Base-by-base conservation (phyloP, 2,113 vertebrate genomes). In the Tragelaphus imberbis region DNA sequence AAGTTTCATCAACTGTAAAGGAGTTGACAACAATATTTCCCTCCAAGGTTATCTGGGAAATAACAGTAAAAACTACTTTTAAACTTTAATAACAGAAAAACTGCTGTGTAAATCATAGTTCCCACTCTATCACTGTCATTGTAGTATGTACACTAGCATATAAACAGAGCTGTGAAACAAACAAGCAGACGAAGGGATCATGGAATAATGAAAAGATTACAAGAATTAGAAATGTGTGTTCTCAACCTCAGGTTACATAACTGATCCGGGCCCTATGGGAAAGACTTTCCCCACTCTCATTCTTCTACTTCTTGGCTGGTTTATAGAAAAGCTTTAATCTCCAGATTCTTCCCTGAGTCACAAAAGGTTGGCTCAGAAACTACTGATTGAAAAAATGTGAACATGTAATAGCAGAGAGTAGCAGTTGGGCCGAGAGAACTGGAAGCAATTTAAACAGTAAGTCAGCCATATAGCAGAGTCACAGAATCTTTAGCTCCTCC, bases 1-100 rank as follows among this genome's bases (percentile, higher is more conserved):
- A 75, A 59, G 40, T 94, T 95, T 89, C 75, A 55, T 91, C 61
- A 89, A 30, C 84, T 91, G 2, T 86, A 40, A 59, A 97, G 89
- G 44, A 6, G 4, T 9, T 47, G 36, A 68, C 65, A 51, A 85
- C 14, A 90, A 1, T 23, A 71, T 86, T 44, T 88, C 36, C 40
- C 75, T 30, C 44, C 75, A 95, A 75, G 40, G 49, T 68, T 79
- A 51, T 8, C 7, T 51, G 13, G 27, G 82, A 91, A 95, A 84
- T 81, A 84, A 77, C 30, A n/a, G 68, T 95, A 44, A 91, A 85
- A 88, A 88, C 85, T 88, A 95, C 28, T 87, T 89, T 89, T 51
- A 28, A 77, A 96, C n/a, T 87, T 91, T 51, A 28, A 77, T 55
- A 95, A 91, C 1, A 89, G 55, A 25, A 7, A 88, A 93, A 89